Conservation (phyloP, 2,888 invertebrate genomes). For the Eulithis prunata region DNA sequence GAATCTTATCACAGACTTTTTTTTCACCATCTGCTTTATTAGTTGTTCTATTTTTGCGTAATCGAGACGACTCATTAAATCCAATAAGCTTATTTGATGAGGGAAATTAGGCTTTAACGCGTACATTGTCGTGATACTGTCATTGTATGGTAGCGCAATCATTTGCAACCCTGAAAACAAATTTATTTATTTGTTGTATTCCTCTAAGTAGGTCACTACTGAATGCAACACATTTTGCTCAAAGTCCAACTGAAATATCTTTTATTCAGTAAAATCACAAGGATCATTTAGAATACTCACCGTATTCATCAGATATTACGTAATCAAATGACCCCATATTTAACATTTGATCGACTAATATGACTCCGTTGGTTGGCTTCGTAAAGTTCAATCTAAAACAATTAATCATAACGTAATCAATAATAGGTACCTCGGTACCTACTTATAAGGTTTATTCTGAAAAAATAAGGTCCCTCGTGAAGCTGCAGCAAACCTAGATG, state of each 20-base stretch:
- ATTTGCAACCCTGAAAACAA: slow-evolving; percentile 82
- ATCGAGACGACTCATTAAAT: slow-evolving; percentile 77
- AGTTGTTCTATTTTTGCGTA: slow-evolving; percentile 76
- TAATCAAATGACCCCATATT: slow-evolving; percentile 73
- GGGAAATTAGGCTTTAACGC: slow-evolving; percentile 84
- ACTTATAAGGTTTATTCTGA: background rate
- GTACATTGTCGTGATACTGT: slow-evolving; percentile 86
- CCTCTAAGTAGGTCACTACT: background rate
- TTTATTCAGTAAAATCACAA: no score
- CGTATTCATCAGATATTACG: slow-evolving; percentile 55
- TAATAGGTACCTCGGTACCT: background rate
- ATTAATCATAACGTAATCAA: background rate
- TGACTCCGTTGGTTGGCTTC: slow-evolving; percentile 60
- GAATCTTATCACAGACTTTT: slow-evolving; percentile 83
- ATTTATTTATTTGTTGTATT: background rate
- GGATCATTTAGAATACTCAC: slow-evolving; percentile 50
- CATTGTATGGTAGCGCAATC: slow-evolving; percentile 89
- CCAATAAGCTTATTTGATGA: slow-evolving; percentile 67
- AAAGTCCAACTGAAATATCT: no score
- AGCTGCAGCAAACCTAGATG: no score
- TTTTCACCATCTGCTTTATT: slow-evolving; percentile 72
- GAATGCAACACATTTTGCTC: background rate
- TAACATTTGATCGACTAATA: slow-evolving; percentile 87
- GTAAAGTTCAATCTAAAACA: slow-evolving; percentile 81
- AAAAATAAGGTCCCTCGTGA: no score